Conservation (phyloP, 2,888 invertebrate genomes). For the Ischnura elegans region DNA sequence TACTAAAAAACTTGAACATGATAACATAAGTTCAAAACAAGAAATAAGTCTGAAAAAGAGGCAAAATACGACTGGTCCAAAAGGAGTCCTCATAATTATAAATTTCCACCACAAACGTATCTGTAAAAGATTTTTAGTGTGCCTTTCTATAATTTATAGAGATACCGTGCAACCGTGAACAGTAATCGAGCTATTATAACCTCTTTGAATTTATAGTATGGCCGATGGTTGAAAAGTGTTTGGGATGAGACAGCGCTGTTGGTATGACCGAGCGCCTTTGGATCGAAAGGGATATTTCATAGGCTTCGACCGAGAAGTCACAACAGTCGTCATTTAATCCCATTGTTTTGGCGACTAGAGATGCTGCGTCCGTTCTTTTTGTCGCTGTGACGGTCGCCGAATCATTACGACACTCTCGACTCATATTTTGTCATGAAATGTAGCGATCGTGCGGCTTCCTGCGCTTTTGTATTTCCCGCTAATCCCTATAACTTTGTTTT, state of each 20-base stretch:
- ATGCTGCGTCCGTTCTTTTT: neutral
- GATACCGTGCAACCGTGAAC: too few relatives aligned
- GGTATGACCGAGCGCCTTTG: neutral
- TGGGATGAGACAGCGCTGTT: neutral
- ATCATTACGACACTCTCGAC: neutral
- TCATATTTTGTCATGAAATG: neutral
- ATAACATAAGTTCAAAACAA: too few relatives aligned
- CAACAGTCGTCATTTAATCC: neutral
- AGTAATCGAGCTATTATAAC: neutral
- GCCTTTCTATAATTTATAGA: too few relatives aligned
- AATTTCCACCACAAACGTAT: too few relatives aligned
- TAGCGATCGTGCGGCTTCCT: neutral
- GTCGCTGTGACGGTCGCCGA: neutral
- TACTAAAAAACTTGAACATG: too few relatives aligned
- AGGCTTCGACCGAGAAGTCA: neutral
- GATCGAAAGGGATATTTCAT: neutral
- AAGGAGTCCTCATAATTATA: too few relatives aligned
- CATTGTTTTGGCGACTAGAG: neutral
- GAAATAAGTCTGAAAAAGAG: too few relatives aligned
- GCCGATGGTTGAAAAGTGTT: neutral
- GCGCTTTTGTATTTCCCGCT: neutral
- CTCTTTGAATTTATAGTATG: neutral
- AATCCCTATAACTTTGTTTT: neutral
- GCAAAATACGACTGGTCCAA: too few relatives aligned
- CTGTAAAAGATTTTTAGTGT: too few relatives aligned